Conservation (phyloP, 2,113 vertebrate genomes). For the Willisornis vidua region DNA sequence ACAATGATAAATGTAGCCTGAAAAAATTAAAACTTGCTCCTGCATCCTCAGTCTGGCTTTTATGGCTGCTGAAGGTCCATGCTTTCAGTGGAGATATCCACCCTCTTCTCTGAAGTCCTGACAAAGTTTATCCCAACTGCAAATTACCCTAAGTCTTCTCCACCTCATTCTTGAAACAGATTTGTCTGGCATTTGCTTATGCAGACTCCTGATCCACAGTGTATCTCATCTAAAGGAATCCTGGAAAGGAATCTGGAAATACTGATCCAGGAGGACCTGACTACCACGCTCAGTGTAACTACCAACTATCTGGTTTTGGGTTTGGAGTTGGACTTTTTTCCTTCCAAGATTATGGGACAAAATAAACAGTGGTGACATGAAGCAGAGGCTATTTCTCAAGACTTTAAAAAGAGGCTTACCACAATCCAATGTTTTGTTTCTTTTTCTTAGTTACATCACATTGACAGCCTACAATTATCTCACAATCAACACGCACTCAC, state of each 20-base stretch:
- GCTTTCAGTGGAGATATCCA: not conserved
- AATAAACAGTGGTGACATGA: not conserved
- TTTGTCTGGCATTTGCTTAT: not conserved
- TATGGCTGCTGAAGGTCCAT: not conserved
- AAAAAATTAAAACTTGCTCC: not conserved
- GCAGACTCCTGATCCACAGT: not conserved
- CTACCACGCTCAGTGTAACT: not conserved
- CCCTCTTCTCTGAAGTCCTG: not conserved
- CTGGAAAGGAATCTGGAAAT: not conserved
- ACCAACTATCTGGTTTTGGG: not conserved
- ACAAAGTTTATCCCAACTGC: not conserved
- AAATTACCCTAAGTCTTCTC: not conserved
- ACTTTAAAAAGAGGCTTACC: not conserved
- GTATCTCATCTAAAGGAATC: not conserved
- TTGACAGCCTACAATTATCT: not conserved
- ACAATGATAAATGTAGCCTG: not conserved
- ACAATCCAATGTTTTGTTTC: not conserved
- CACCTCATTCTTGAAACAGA: not conserved
- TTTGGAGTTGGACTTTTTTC: not conserved
- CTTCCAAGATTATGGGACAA: not conserved
- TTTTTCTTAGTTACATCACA: not conserved
- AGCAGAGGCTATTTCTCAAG: not conserved
- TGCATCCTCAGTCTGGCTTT: not conserved
- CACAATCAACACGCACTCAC: not conserved
- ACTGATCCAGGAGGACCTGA: not conserved